These are phyloP conservation scores for Drosophila insularis DNA, from an alignment of 1,140 invertebrate species.

Conservation along the genomic window DNA sequence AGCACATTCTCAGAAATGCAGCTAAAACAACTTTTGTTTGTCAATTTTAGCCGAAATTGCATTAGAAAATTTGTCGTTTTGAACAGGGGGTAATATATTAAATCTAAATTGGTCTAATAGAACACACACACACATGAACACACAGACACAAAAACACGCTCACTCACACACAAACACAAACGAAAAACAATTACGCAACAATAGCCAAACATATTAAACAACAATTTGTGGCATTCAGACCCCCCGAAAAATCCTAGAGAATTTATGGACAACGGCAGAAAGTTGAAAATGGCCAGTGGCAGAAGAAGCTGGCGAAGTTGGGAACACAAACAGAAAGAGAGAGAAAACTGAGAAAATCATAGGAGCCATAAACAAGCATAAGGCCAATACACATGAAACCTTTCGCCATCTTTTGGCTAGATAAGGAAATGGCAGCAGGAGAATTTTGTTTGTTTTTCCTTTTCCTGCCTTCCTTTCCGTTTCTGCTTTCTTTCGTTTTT, in stretches of 20 bases:
- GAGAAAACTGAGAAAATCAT: slow-evolving; percentile 8
- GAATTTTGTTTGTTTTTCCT: slow-evolving; percentile 40
- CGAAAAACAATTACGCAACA: slow-evolving; percentile 56
- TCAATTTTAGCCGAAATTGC: background rate
- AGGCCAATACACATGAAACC: slow-evolving; percentile 39
- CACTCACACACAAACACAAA: slow-evolving; percentile 19
- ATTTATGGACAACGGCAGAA: slow-evolving; percentile 50
- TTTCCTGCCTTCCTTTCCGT: too few species aligned
- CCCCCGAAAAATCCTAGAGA: slow-evolving; percentile 36
- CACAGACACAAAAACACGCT: slow-evolving; percentile 32
- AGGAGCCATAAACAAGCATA: slow-evolving; percentile 58
- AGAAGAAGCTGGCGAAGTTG: background rate
- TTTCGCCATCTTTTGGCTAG: slow-evolving; percentile 18
- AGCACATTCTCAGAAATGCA: background rate
- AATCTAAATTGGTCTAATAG: slow-evolving; percentile 19
- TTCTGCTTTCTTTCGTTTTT: slow-evolving; percentile 9
- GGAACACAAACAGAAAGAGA: slow-evolving; percentile 26
- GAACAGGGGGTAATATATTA: slow-evolving; percentile 1
- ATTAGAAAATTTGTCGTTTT: slow-evolving; percentile 10
- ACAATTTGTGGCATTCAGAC: slow-evolving; percentile 53
- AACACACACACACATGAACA: background rate
- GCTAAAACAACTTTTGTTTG: background rate
- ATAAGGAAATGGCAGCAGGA: slow-evolving; percentile 8
- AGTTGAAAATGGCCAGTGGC: background rate
- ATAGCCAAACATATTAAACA: slow-evolving; percentile 76